A percentile compares a stretch with the other conserved stretches of the same genome.
Conservation (phyloP, 2,113 vertebrate species). For the Rhipidura dahli region DNA sequence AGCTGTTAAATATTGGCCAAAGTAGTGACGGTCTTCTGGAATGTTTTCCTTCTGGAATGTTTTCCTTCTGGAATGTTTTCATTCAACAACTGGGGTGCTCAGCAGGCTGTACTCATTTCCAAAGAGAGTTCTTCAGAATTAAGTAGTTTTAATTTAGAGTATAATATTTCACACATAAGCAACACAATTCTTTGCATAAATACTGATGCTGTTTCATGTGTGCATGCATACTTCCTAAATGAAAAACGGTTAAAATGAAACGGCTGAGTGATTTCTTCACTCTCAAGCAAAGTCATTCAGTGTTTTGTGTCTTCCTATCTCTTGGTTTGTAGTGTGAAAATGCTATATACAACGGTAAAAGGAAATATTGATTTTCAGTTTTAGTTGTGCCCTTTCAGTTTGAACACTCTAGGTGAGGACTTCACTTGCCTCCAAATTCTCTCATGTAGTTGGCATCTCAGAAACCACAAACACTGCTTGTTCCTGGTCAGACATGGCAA, state of each 20-base stretch:
- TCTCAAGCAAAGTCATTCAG: background rate
- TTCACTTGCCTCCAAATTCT: background rate
- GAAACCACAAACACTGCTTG: background rate
- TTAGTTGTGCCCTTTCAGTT: background rate
- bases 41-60: background rate
- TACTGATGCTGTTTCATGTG: background rate
- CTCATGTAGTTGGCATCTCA: background rate
- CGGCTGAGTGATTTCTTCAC: background rate
- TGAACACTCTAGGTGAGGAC: background rate
- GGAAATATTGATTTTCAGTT: background rate
- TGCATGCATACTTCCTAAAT: background rate
- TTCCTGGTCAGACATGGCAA: background rate
- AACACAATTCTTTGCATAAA: background rate
- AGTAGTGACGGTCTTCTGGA: background rate
- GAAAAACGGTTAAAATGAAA: background rate
- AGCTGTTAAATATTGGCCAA: background rate
- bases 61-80: background rate
- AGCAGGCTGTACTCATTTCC: background rate
- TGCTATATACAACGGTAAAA: background rate
- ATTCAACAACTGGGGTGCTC: background rate
- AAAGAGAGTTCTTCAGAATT: background rate
- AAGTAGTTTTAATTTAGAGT: background rate
- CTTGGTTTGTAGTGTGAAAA: slow-evolving; percentile 27
- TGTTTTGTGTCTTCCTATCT: slow-evolving; percentile 20
- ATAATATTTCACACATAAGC: background rate